A percentile compares a stretch with the other conserved stretches of the same genome.
phyloP scores from a whole-genome alignment of 2,797 vertebrate species.

The Synanceia verrucosa region DNA sequence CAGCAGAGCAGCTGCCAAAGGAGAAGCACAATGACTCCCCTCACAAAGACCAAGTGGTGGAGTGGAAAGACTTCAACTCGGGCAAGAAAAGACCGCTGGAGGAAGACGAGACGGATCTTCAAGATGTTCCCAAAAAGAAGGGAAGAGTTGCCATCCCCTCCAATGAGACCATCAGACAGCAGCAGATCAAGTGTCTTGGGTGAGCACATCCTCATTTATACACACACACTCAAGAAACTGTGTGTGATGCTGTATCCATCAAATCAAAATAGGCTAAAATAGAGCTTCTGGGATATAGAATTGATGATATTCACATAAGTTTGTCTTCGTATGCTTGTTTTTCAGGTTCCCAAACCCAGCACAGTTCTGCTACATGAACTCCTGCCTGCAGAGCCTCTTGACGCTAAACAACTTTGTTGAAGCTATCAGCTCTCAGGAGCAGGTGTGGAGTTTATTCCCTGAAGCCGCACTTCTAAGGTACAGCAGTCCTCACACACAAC shows the following conservation, averaged over 20 bases:
- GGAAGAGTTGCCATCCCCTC: not conserved
- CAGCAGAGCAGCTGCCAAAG: not conserved
- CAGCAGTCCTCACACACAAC: not conserved
- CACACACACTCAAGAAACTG: not conserved
- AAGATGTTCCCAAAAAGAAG: not conserved
- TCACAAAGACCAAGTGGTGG: not conserved
- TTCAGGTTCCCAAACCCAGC: not conserved
- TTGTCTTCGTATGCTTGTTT: not conserved
- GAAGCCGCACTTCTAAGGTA: constrained; percentile 1
- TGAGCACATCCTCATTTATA: not conserved
- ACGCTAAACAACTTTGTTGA: not conserved
- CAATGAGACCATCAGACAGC: too few species aligned
- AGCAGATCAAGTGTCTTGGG: not conserved
- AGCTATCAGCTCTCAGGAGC: not conserved
- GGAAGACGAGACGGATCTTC: not conserved
- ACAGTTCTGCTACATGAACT: constrained; percentile 1
- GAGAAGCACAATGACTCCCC: not conserved
- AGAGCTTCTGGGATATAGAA: not conserved
- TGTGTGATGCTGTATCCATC: not conserved
- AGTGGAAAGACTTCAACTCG: not conserved
- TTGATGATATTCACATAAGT: not conserved
- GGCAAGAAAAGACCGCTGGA: not conserved
- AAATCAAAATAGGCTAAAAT: not conserved
- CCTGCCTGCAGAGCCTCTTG: constrained; percentile 20
- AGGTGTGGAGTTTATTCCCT: not conserved